These are phyloP conservation scores for Sebastes taczanowskii DNA, from an alignment of 2,797 vertebrate species.

Conservation along the genomic window DNA sequence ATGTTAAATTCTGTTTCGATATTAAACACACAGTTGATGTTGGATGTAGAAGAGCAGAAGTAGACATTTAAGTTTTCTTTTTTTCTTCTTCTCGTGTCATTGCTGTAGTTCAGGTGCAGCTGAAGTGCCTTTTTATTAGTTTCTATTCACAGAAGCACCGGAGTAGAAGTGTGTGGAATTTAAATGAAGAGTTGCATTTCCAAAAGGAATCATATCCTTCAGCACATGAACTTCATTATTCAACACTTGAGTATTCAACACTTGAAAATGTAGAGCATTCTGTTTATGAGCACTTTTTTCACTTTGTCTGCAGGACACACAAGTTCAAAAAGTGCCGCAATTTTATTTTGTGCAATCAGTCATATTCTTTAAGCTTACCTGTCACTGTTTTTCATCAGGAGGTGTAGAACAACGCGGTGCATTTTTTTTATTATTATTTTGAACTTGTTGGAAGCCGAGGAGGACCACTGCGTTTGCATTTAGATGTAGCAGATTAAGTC, in stretches of 20 bases:
- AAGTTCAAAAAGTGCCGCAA: neutral
- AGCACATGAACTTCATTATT: slow-evolving; percentile 31
- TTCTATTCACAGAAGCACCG: slow-evolving; percentile 19
- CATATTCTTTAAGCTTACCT: neutral
- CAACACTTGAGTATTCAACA: slow-evolving; percentile 17
- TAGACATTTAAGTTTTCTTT: neutral
- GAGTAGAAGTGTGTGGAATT: slow-evolving; percentile 18
- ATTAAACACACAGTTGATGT: neutral
- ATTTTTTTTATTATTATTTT: neutral
- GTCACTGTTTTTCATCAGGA: neutral
- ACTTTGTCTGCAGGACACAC: neutral
- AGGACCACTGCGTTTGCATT: slow-evolving; percentile 1
- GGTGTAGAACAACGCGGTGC: neutral
- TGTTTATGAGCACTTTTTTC: slow-evolving; percentile 6
- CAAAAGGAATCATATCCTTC: slow-evolving; percentile 28
- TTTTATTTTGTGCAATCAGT: slow-evolving; percentile 26
- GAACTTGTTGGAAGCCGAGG: neutral
- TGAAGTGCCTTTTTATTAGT: slow-evolving; percentile 36
- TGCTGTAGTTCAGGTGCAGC: slow-evolving; percentile 20
- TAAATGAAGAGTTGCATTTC: slow-evolving; percentile 42
- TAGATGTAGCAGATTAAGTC: slow-evolving; percentile 42
- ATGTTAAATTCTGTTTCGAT: neutral
- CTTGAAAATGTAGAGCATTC: slow-evolving; percentile 9
- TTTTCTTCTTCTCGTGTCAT: neutral
- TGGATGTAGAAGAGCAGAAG: neutral